Conservation (phyloP, 1,140 invertebrate species). For the Uloborus diversus region DNA sequence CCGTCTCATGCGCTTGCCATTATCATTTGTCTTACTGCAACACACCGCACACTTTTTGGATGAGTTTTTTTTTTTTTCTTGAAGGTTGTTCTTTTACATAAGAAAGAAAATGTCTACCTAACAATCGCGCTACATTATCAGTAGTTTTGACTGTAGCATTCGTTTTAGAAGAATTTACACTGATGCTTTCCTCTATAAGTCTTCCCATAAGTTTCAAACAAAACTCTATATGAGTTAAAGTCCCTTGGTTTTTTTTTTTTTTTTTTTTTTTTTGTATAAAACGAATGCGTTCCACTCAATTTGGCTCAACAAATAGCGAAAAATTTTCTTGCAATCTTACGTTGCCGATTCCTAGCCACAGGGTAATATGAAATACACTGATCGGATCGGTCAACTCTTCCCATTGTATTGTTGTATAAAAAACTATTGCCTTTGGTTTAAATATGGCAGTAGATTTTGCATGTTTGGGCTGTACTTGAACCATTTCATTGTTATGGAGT, state of each 20-base stretch:
- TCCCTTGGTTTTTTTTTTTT: background rate
- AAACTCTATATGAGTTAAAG: background rate
- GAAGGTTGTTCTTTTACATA: background rate
- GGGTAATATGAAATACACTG: slow-evolving; percentile 1
- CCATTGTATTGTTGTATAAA: background rate
- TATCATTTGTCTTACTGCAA: background rate
- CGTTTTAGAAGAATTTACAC: background rate
- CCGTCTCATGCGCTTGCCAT: slow-evolving; percentile 15
- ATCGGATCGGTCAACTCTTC: background rate
- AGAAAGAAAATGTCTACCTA: background rate
- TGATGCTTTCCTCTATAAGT: background rate
- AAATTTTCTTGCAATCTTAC: slow-evolving; percentile 1
- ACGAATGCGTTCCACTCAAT: background rate
- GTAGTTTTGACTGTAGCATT: background rate
- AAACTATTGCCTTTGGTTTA: background rate
- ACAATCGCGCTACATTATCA: background rate
- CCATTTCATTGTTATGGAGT: background rate
- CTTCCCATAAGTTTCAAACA: background rate
- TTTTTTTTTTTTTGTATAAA: background rate
- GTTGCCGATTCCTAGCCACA: background rate
- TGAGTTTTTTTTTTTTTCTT: background rate
- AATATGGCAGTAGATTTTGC: background rate
- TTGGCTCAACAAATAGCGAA: background rate
- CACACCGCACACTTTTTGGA: slow-evolving; percentile 3
- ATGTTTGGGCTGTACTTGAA: background rate